A percentile compares a stretch with the other conserved stretches of the same genome.
phyloP scores from a whole-genome alignment of 2,113 vertebrate genomes.

The Lepus timidus region DNA sequence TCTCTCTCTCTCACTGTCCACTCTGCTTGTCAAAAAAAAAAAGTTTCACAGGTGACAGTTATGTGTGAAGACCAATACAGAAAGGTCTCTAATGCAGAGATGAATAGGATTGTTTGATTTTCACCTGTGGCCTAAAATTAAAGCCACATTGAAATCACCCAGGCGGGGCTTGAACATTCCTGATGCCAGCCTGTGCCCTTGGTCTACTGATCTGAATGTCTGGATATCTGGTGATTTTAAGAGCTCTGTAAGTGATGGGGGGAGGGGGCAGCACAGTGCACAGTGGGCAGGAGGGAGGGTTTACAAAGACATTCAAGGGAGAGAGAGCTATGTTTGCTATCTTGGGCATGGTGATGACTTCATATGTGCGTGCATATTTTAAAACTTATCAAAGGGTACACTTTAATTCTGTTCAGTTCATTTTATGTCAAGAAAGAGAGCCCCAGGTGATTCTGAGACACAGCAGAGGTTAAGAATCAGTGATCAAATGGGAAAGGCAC shows the following conservation, averaged over 20 bases:
- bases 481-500: neutral
- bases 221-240: neutral
- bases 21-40: neutral
- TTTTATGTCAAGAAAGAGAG: neutral
- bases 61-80: neutral
- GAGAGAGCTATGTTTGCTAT: neutral
- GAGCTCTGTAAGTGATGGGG: neutral
- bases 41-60: constrained; percentile 18
- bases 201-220: neutral
- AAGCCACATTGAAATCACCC: constrained; percentile 19
- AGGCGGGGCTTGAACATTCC: neutral
- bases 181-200: neutral
- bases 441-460: neutral
- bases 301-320: neutral
- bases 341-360: neutral
- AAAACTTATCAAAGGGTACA: neutral
- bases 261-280: no score
- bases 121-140: neutral
- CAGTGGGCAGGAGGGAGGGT: neutral
- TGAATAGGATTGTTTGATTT: neutral
- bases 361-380: neutral
- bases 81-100: neutral
- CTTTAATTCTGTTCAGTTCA: neutral
- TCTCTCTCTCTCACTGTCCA: no score
- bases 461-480: neutral